A percentile compares a stretch with the other conserved stretches of the same genome.
These are phyloP conservation scores for Tachyglossus aculeatus DNA, from an alignment of 2,797 vertebrate species.

Conservation along the genomic window DNA sequence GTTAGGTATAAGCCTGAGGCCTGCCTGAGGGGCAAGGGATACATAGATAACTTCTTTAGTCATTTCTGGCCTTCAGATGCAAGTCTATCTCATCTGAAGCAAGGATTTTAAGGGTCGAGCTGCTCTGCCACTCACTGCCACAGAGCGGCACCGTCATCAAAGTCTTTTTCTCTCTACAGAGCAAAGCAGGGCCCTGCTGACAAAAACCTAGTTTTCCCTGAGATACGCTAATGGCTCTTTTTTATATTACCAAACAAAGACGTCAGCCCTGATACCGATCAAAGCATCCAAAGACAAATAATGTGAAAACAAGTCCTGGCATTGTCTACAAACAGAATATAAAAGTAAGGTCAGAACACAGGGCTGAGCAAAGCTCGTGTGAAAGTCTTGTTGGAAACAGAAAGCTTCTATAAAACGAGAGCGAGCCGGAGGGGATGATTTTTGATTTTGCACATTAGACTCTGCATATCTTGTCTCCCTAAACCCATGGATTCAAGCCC, in stretches of 20 bases:
- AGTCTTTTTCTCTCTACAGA: background rate
- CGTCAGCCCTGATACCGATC: rapidly evolving
- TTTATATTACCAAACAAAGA: background rate
- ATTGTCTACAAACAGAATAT: constrained; percentile 19
- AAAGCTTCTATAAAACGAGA: background rate
- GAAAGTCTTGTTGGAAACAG: background rate
- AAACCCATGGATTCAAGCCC: background rate
- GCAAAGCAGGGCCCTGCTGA: rapidly evolving
- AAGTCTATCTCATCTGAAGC: background rate
- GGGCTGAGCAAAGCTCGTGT: constrained; percentile 23
- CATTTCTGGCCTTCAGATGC: too few relatives aligned
- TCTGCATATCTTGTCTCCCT: background rate
- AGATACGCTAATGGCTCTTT: background rate
- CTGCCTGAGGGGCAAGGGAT: too few relatives aligned
- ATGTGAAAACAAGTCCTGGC: constrained; percentile 8
- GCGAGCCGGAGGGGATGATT: background rate
- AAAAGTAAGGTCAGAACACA: background rate
- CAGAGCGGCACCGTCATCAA: constrained; percentile 55
- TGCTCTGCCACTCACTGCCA: constrained; percentile 24
- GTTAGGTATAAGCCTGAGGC: too few relatives aligned
- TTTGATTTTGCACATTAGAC: background rate
- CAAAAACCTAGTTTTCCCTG: background rate
- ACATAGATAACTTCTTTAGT: too few relatives aligned
- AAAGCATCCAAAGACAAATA: constrained; percentile 5
- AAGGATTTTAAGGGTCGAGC: background rate